phyloP scores from a whole-genome alignment of 2,797 vertebrate species.

The Salarias fasciatus region DNA sequence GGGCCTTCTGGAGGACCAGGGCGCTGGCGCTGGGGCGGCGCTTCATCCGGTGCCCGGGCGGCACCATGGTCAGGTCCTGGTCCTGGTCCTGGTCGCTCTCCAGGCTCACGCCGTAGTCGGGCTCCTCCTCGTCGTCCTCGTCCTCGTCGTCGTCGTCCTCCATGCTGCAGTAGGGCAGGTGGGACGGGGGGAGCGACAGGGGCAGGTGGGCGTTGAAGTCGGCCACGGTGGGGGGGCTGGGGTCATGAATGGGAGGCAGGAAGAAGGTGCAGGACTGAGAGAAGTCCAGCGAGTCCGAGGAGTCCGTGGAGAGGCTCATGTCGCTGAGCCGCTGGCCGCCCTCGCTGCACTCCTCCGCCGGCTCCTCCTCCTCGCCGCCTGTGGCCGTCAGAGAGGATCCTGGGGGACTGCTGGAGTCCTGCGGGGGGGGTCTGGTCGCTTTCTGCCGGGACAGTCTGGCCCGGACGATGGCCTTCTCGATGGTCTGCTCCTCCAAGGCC shows the following conservation, averaged over 20 bases:
- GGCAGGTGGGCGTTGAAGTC: conserved; percentile 81
- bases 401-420: conserved; percentile 29
- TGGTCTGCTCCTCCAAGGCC: conserved; percentile 70
- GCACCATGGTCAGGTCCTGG: conserved; percentile 80
- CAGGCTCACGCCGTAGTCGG: conserved; percentile 66
- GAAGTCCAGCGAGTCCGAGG: conserved; percentile 89
- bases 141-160: conserved; percentile 83
- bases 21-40: conserved; percentile 79
- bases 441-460: conserved; percentile 48
- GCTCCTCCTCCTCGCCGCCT: conserved; percentile 39
- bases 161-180: conserved; percentile 79
- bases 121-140: conserved; percentile 64
- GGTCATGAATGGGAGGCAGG: conserved; percentile 68
- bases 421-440: conserved; percentile 10
- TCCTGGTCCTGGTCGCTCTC: conserved; percentile 85
- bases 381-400: neutral
- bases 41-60: conserved; percentile 76
- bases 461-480: conserved; percentile 68
- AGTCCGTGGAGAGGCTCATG: conserved; percentile 92
- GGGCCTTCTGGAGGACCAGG: conserved; percentile 86
- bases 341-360: conserved; percentile 63
- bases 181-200: conserved; percentile 66
- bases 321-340: conserved; percentile 88
- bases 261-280: conserved; percentile 78
- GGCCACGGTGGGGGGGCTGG: conserved; percentile 61